Evolutionary conservation across 2,888 invertebrate species (phyloP), one percentile per base, ranked within the genome.

Genomic region (Drosophila setosimentum): DNA sequence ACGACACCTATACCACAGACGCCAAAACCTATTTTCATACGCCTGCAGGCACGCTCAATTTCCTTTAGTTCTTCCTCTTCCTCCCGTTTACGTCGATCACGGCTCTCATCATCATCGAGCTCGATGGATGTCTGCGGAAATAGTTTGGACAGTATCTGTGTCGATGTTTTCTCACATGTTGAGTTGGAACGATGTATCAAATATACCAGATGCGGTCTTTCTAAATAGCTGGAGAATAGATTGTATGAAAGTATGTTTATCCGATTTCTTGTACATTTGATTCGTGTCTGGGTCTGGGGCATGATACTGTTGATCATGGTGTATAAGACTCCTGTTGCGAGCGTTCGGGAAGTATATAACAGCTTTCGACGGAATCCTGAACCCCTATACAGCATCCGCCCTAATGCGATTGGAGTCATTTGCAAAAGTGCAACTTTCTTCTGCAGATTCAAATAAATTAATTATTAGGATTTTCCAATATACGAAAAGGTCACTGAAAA

Each of bases 31-130:
- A 95, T 94, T 92, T 96, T 96, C 95, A 96, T 96, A 78, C 95
- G 94, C 81, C 94, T 95, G 95, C 96, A 96, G 80, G 96, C 95
- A 60, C 95, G 95, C 82, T 96, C 95, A 91, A 95, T 94, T 88
- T 95, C 95, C 82, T 95, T 94, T 7, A 93, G 92, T 72, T 95
- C 94, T 77, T 95, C 94, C 75, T 94, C 94, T 67, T 94, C 94
- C 62, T 94, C 94, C 61, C 68, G 78, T 21, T 80, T 68, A 7
- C 80, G 82, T 8, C 61, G 68, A n/a, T 73, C 65, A 92, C 90
- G 76, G 93, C 93, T 58, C 91, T 93, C 42, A 92, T 94, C 94
- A 33, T 94, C 93, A 68, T 94, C 94, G 18, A 65, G 16, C 29
- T 93, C 93, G 13, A 93, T 80, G 0, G 94, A 93, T 3, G 93